Evolutionary conservation across 2,888 invertebrate species (phyloP).

Genomic region (Brachypalpus laphriformis): DNA sequence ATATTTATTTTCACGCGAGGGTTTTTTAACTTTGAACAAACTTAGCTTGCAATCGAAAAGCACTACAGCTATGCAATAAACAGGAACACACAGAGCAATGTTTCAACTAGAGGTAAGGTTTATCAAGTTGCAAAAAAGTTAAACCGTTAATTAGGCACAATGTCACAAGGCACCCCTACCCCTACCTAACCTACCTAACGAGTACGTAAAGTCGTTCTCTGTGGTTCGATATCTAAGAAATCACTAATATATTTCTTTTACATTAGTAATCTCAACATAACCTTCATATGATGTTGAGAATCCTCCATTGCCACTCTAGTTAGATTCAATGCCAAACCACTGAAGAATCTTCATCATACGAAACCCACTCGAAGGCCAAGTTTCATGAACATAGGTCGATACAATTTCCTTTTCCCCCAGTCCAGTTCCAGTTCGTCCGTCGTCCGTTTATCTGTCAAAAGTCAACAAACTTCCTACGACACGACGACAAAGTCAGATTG

Average conservation of each 20-base stretch:
- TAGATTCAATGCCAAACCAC: background rate
- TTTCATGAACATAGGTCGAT: slow-evolving; percentile 32
- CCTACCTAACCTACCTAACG: no score
- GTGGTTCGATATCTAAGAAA: no score
- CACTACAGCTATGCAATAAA: no score
- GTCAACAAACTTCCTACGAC: slow-evolving; percentile 34
- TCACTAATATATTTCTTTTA: background rate
- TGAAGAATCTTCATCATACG: background rate
- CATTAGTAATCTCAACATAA: background rate
- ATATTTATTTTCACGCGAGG: no score
- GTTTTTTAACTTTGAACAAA: no score
- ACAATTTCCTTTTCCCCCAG: slow-evolving; percentile 20
- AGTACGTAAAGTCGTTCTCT: no score
- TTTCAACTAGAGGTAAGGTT: no score
- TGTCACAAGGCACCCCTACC: no score
- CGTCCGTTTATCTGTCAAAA: slow-evolving; percentile 23
- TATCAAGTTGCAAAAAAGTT: no score
- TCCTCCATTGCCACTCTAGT: background rate
- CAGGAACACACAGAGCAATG: no score
- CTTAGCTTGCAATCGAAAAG: no score
- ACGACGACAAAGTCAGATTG: slow-evolving; percentile 36
- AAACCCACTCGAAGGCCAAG: slow-evolving; percentile 24
- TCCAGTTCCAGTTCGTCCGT: background rate
- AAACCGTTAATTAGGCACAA: no score
- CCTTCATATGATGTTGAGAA: background rate